Evolutionary conservation across 2,888 invertebrate species (phyloP), one percentile per base, ranked within the genome.

Genomic region (Caradrina kadenii): DNA sequence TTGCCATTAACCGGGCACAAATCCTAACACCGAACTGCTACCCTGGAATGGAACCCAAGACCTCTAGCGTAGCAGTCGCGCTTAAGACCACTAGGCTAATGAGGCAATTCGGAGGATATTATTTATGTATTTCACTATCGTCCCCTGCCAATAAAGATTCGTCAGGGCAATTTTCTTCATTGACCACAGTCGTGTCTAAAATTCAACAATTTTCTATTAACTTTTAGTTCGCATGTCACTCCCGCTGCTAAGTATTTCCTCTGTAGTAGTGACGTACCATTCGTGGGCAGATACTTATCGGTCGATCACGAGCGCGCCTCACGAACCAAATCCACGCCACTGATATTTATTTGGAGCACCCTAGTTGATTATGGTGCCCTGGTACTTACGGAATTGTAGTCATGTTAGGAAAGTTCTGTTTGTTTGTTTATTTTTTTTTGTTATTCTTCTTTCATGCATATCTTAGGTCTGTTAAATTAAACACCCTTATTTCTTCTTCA

Each of bases 201-300:
- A 35, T 63, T 55, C 26, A 50, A 61, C 61, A 76, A 75, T 77
- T 79, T 79, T 79, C 79, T 74, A 71, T 66, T 76, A 71, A 76
- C 56, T 75, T 73, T 82, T 69, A 60, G 59, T 77, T 84, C 72
- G 75, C 82, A 79, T 82, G 84, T 83, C 84, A 80, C 60, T 79
- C 74, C 55, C 35, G 48, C 58, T 60, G 59, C 63, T 74, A 67
- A 77, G 74, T 81, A 73, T 76, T 79, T 81, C 69, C 73, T 53
- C 69, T 70, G 64, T 70, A 31, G 59, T 65, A 72, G 83, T 85
- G 83, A 81, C 71, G 83, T 69, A 69, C 72, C 79, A 79, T 77
- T 85, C 87, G 87, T 88, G 88, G 83, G 81, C 73, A 82, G 86
- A 86, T 87, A 79, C 84, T 84, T 84, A 87, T 88, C 87, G 73